Evolutionary conservation across 2,797 vertebrate species (phyloP).

Genomic region (Columba guinea): DNA sequence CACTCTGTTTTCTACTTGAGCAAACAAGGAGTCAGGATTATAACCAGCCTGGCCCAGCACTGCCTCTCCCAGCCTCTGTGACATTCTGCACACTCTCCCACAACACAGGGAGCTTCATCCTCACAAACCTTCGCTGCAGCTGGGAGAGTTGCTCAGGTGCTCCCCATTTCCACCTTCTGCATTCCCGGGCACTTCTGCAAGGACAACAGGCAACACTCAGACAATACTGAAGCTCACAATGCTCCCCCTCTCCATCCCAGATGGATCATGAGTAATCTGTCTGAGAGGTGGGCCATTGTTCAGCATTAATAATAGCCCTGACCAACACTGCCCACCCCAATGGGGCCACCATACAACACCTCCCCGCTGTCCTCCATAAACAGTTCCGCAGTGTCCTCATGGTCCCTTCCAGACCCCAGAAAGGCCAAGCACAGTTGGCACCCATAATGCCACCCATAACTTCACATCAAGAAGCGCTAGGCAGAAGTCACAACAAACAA

Average conservation of each 20-base stretch:
- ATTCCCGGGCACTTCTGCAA: not conserved
- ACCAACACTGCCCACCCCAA: not conserved
- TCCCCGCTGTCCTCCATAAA: not conserved
- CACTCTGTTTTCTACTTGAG: not conserved
- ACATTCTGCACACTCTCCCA: not conserved
- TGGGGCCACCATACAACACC: not conserved
- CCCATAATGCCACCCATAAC: not conserved
- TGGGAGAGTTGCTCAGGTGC: not conserved
- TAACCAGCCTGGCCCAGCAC: not conserved
- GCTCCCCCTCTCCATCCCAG: not conserved
- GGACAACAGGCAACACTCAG: not conserved
- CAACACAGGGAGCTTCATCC: not conserved
- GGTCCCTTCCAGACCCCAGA: not conserved
- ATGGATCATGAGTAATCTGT: not conserved
- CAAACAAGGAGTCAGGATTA: not conserved
- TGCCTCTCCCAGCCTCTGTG: not conserved
- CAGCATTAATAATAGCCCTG: not conserved
- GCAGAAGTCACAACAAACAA: not conserved
- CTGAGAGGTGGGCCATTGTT: not conserved
- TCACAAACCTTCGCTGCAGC: not conserved
- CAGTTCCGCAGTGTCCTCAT: not conserved
- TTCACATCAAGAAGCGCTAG: not conserved
- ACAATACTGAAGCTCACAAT: not conserved
- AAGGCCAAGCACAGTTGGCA: not conserved
- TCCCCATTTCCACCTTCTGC: not conserved